These are phyloP conservation scores for Carettochelys insculpta DNA, from an alignment of 2,113 vertebrate species.

Conservation along the genomic window DNA sequence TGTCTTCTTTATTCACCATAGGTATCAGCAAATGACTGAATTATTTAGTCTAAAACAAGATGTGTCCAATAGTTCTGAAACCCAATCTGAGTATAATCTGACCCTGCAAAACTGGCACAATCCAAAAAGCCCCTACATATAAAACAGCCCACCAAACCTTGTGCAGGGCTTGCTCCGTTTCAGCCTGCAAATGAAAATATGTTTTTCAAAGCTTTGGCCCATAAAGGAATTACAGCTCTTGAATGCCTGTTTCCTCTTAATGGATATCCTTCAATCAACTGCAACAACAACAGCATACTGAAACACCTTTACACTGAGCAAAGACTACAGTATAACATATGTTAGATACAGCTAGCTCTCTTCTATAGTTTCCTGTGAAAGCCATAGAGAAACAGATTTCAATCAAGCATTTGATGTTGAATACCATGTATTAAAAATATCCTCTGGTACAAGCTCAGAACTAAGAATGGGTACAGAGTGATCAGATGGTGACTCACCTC, in stretches of 20 bases:
- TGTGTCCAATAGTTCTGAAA: background rate
- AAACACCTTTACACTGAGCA: background rate
- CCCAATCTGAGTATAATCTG: background rate
- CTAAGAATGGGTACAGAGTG: fast-evolving
- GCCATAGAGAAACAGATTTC: background rate
- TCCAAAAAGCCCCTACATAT: background rate
- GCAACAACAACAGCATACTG: conserved; percentile 16
- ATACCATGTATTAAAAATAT: background rate
- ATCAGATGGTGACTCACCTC: background rate
- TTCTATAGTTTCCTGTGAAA: background rate
- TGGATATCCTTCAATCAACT: background rate
- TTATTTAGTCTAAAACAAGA: background rate
- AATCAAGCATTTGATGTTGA: background rate
- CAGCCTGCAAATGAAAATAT: conserved; percentile 51
- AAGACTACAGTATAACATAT: background rate
- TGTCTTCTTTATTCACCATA: background rate
- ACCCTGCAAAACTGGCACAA: conserved; percentile 25
- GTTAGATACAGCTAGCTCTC: background rate
- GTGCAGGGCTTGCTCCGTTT: conserved; percentile 1
- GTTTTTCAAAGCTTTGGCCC: background rate
- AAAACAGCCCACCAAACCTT: background rate
- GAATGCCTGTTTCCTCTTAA: background rate
- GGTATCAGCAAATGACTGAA: background rate
- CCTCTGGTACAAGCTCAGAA: fast-evolving
- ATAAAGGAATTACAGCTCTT: background rate